Evolutionary conservation across 2,888 invertebrate species (phyloP).

Genomic region (Agrotis clavis): DNA sequence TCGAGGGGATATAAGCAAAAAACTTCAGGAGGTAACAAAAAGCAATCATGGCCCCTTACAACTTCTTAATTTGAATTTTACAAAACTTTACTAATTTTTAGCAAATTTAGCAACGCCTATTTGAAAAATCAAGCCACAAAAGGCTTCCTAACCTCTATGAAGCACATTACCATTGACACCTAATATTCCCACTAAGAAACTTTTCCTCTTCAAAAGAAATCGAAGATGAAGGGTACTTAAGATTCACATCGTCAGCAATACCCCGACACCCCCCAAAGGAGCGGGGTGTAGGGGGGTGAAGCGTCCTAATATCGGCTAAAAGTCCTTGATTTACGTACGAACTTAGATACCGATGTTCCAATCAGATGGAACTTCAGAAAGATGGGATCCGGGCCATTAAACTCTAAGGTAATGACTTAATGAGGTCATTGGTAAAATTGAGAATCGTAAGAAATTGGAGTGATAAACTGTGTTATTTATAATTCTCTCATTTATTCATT

Average conservation of each 20-base stretch:
- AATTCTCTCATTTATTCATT: background rate
- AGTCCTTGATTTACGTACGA: constrained; percentile 60
- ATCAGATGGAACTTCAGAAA: constrained; percentile 57
- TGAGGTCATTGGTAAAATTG: constrained; percentile 27
- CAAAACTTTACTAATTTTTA: too few relatives aligned
- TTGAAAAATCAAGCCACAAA: background rate
- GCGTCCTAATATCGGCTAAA: constrained; percentile 51
- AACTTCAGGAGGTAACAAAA: too few relatives aligned
- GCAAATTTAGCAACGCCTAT: too few relatives aligned
- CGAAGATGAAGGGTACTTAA: constrained; percentile 35
- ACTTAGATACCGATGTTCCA: constrained; percentile 40
- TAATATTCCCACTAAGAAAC: constrained; percentile 30
- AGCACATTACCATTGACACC: constrained; percentile 23
- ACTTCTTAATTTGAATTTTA: too few relatives aligned
- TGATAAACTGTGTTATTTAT: background rate
- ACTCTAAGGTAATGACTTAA: constrained; percentile 24
- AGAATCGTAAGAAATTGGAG: background rate
- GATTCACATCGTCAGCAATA: constrained; percentile 52
- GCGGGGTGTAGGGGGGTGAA: background rate
- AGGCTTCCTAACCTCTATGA: constrained; percentile 1
- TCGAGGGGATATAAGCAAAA: too few relatives aligned
- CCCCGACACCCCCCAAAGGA: constrained; percentile 6
- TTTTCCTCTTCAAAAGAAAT: constrained; percentile 27
- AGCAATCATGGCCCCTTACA: too few relatives aligned
- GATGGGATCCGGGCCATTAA: constrained; percentile 33